phyloP scores from a whole-genome alignment of 2,113 vertebrate genomes.

The Eolophus roseicapilla region DNA sequence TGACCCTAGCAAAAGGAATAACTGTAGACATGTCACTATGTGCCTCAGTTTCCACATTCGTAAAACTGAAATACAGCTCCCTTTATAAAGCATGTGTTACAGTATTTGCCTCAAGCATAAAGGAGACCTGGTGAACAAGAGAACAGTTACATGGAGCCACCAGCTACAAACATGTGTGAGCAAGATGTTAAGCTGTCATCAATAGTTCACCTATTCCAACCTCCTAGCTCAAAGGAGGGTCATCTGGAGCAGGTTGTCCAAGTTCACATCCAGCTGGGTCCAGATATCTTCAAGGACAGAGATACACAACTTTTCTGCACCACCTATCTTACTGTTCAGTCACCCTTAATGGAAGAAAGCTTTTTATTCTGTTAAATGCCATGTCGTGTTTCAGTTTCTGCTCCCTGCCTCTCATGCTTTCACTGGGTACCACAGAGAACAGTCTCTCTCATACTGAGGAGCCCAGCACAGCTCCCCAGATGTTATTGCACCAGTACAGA shows the following conservation, averaged over 20 bases:
- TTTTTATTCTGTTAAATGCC: background rate
- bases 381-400: background rate
- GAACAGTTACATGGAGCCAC: background rate
- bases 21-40: background rate
- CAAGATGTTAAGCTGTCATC: background rate
- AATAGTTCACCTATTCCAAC: background rate
- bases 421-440: background rate
- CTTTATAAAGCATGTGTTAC: background rate
- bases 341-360: background rate
- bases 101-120: background rate
- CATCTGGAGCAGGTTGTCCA: background rate
- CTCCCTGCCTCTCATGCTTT: background rate
- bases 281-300: background rate
- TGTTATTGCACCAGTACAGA: background rate
- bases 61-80: background rate
- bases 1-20: background rate
- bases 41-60: background rate
- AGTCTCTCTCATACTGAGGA: background rate
- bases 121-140: background rate
- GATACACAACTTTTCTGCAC: background rate
- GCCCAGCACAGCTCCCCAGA: background rate
- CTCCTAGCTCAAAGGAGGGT: background rate
- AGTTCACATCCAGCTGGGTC: background rate
- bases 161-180: background rate
- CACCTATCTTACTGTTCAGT: background rate